These are phyloP conservation scores for Meloidogyne floridensis DNA, from an alignment of 1,140 invertebrate genomes.

Conservation along the genomic window DNA sequence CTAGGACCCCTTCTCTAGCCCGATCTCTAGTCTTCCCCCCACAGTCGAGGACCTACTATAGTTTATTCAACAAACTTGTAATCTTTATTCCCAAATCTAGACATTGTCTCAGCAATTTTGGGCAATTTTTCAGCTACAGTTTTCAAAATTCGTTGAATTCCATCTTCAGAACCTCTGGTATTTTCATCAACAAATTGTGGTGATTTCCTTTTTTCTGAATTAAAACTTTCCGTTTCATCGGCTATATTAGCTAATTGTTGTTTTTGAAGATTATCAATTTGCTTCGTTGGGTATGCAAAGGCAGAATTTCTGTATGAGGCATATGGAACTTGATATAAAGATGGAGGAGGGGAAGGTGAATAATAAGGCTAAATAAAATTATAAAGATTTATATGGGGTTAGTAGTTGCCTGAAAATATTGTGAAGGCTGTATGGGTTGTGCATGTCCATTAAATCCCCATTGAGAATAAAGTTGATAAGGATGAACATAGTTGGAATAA, in stretches of 20 bases:
- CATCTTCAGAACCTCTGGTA: background rate
- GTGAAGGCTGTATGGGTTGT: background rate
- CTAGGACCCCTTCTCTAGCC: no score
- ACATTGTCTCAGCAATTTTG: conserved; percentile 31
- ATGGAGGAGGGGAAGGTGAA: background rate
- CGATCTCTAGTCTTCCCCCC: no score
- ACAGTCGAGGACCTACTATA: no score
- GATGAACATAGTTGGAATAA: background rate
- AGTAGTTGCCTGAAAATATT: background rate
- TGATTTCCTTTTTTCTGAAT: conserved; percentile 3
- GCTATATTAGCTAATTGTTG: conserved; percentile 16
- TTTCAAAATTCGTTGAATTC: conserved; percentile 24
- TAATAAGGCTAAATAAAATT: conserved; percentile 1
- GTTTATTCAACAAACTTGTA: background rate
- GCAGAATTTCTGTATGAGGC: conserved; percentile 18
- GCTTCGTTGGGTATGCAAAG: background rate
- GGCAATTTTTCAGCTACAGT: conserved; percentile 31
- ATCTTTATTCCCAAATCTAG: conserved; percentile 1
- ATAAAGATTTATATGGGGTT: no score
- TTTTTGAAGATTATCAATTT: conserved; percentile 2
- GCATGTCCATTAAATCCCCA: background rate
- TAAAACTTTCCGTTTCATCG: conserved; percentile 25
- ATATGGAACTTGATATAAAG: conserved; percentile 8
- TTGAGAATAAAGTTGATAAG: background rate
- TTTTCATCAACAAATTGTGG: background rate